Conservation (phyloP, 2,888 invertebrate genomes). For the Perithous albicinctus region DNA sequence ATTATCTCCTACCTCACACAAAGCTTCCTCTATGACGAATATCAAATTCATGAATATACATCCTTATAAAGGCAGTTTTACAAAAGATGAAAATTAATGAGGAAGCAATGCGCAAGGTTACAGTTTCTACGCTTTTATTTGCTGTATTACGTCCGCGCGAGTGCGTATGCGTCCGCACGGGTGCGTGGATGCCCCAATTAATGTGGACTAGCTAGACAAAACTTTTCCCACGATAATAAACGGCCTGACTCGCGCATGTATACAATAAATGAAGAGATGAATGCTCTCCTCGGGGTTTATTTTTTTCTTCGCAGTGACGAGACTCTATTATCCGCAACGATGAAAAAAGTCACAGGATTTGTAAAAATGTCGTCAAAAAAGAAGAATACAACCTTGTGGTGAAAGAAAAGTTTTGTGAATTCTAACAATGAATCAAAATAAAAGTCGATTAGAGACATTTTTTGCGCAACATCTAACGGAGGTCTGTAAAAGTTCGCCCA, state of each 20-base stretch:
- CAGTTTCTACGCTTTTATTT: no score
- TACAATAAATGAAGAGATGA: slow-evolving; percentile 12
- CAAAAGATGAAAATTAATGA: no score
- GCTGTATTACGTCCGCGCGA: no score
- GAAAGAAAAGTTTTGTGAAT: slow-evolving; percentile 57
- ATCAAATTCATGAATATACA: no score
- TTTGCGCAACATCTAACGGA: neutral
- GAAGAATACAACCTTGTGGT: neutral
- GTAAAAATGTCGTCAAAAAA: neutral
- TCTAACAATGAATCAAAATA: slow-evolving; percentile 80
- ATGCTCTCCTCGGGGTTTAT: slow-evolving; percentile 5
- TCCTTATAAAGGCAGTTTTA: no score
- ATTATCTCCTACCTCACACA: no score
- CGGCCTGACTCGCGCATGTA: neutral
- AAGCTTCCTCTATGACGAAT: no score
- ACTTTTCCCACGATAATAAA: slow-evolving; percentile 43
- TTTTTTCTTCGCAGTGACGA: slow-evolving; percentile 15
- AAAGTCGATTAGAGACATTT: slow-evolving; percentile 79
- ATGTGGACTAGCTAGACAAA: slow-evolving; percentile 24
- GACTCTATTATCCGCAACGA: slow-evolving; percentile 46
- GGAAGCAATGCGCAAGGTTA: no score
- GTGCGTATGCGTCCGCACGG: neutral
- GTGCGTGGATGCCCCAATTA: slow-evolving; percentile 29
- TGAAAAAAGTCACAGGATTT: neutral
- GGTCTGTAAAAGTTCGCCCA: no score